Evolutionary conservation across 23 tunicate genomes (phyloP).

Genomic region (Phallusia fumigata): DNA sequence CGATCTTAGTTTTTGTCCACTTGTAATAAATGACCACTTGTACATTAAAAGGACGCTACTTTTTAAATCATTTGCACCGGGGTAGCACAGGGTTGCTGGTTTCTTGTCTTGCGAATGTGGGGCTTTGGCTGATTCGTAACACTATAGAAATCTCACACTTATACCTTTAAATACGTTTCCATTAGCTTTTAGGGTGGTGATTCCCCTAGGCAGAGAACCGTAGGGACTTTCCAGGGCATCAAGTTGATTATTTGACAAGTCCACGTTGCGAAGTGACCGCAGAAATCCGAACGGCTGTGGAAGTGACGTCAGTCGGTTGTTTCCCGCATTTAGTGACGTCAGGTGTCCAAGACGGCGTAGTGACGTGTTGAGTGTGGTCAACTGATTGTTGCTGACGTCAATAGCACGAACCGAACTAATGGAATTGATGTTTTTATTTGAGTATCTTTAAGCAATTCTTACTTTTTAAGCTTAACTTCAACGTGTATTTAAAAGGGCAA

Average conservation of each 20-base stretch:
- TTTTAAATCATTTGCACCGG: no score
- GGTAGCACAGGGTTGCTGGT: no score
- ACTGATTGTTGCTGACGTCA: slow-evolving; percentile 82
- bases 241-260: slow-evolving; percentile 67
- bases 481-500: no score
- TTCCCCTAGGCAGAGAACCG: slow-evolving; percentile 78
- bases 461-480: no score
- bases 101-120: no score
- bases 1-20: no score
- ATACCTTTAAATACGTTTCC: slow-evolving; percentile 75
- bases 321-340: slow-evolving; percentile 49
- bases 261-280: slow-evolving; percentile 61
- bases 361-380: slow-evolving; percentile 56
- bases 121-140: no score
- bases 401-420: slow-evolving; percentile 47
- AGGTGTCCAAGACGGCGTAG: slow-evolving; percentile 61
- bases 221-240: slow-evolving; percentile 24
- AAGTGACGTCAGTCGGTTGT: slow-evolving; percentile 63
- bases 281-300: slow-evolving; percentile 90
- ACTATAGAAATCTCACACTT: background rate
- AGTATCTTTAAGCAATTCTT: no score
- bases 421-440: no score
- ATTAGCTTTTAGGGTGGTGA: slow-evolving; percentile 61
- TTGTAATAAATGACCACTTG: no score
- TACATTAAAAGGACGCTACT: no score